These are phyloP conservation scores for Desmophyllum pertusum DNA, from an alignment of 92 coral and sea anemone species.

Conservation along the genomic window DNA sequence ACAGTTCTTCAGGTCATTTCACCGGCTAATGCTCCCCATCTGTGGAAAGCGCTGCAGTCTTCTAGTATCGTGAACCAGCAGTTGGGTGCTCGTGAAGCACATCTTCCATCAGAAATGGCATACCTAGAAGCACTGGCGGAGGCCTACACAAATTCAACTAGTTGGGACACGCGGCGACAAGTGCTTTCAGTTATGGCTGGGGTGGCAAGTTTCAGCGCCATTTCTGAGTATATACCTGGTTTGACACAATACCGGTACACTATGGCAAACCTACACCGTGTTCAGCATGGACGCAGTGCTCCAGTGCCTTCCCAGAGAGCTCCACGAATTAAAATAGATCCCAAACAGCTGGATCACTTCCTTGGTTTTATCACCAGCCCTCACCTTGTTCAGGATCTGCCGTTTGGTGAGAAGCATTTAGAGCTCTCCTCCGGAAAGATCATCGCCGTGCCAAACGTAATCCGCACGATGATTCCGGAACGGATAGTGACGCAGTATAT, in stretches of 20 bases:
- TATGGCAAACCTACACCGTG: slow-evolving; percentile 27
- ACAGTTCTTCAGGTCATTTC: slow-evolving; percentile 53
- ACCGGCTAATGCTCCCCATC: slow-evolving; percentile 48
- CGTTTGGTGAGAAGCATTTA: slow-evolving; percentile 3
- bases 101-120: slow-evolving; percentile 43
- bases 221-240: slow-evolving; percentile 21
- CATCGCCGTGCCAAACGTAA: slow-evolving; percentile 34
- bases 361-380: too few relatives aligned
- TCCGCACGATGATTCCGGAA: slow-evolving; percentile 36
- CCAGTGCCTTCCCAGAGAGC: slow-evolving; percentile 4
- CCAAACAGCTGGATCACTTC: slow-evolving; percentile 33
- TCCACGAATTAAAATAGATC: slow-evolving; percentile 16
- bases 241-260: slow-evolving; percentile 36
- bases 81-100: slow-evolving; percentile 19
- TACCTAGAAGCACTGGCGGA: slow-evolving; percentile 43
- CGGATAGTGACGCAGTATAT: slow-evolving; percentile 38
- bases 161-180: slow-evolving; percentile 45
- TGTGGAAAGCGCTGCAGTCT: slow-evolving; percentile 51
- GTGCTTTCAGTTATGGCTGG: slow-evolving; percentile 45
- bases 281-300: slow-evolving; percentile 17
- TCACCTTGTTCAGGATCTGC: too few relatives aligned
- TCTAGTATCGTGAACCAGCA: slow-evolving; percentile 27
- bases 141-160: slow-evolving; percentile 13
- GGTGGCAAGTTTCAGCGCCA: slow-evolving; percentile 27
- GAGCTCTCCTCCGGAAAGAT: slow-evolving; percentile 39